These are phyloP conservation scores for Periophthalmodon schlosseri DNA, from an alignment of 2,113 vertebrate genomes.

Conservation along the genomic window DNA sequence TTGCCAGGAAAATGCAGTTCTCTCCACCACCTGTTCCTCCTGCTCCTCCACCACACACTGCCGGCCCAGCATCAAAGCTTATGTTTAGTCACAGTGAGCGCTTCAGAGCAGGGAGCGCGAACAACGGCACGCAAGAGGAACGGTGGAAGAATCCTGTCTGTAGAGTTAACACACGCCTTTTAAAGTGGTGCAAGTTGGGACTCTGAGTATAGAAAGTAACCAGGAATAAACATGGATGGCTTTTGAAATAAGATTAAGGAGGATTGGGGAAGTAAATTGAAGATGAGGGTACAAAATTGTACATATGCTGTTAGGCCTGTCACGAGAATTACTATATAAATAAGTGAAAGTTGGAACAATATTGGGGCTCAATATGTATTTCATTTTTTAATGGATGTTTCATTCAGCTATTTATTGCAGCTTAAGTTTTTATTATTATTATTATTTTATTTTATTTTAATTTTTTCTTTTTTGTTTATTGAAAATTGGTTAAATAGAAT, in stretches of 20 bases:
- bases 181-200: conserved; percentile 5
- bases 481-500: too few relatives aligned
- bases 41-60: conserved; percentile 24
- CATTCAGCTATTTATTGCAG: too few relatives aligned
- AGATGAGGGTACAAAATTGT: neutral
- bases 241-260: neutral
- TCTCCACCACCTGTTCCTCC: conserved; percentile 51
- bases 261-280: neutral
- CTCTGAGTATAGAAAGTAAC: neutral
- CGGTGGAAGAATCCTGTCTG: conserved; percentile 2
- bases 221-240: neutral
- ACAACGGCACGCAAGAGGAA: neutral
- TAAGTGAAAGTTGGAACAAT: too few relatives aligned
- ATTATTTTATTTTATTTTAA: too few relatives aligned
- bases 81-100: conserved; percentile 32
- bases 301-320: neutral
- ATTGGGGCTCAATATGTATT: too few relatives aligned
- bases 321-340: too few relatives aligned
- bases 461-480: too few relatives aligned
- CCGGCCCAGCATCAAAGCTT: conserved; percentile 22
- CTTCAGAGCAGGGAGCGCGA: conserved; percentile 16
- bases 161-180: neutral
- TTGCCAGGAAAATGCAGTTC: conserved; percentile 40
- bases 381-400: too few relatives aligned
- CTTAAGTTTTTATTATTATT: too few relatives aligned